Conservation (phyloP, 2,888 invertebrate genomes). For the Metellina segmentata region DNA sequence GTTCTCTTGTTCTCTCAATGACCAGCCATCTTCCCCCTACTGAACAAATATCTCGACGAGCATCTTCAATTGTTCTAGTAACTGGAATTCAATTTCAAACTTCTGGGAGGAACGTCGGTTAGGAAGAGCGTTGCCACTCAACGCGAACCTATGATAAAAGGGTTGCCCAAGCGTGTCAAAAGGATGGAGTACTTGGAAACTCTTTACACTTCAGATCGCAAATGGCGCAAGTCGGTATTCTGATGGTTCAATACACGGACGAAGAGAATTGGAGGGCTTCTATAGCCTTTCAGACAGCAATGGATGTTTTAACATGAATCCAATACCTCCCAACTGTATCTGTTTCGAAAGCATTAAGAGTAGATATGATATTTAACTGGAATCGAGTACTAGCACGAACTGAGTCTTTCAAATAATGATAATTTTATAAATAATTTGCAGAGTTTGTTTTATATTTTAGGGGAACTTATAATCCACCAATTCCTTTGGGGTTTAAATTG, state of each 20-base stretch:
- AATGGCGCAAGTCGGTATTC: background rate
- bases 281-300: background rate
- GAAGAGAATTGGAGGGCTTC: background rate
- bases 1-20: conserved; percentile 1
- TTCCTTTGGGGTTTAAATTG: no score
- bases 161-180: conserved; percentile 11
- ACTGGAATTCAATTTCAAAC: conserved; percentile 62
- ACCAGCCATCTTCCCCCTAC: background rate
- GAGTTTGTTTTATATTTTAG: no score
- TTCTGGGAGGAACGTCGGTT: conserved; percentile 34
- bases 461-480: no score
- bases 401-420: no score
- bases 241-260: background rate
- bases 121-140: conserved; percentile 35
- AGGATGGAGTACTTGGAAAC: conserved; percentile 2
- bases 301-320: background rate
- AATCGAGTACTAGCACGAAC: no score
- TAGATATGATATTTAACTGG: no score
- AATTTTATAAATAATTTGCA: no score
- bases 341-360: no score
- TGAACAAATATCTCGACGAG: conserved; percentile 50
- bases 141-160: conserved; percentile 27
- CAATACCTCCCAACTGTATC: no score
- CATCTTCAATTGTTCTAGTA: conserved; percentile 47
- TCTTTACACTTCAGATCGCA: background rate